Evolutionary conservation across 2,888 invertebrate species (phyloP).

Genomic region (Nymphalis urticae): DNA sequence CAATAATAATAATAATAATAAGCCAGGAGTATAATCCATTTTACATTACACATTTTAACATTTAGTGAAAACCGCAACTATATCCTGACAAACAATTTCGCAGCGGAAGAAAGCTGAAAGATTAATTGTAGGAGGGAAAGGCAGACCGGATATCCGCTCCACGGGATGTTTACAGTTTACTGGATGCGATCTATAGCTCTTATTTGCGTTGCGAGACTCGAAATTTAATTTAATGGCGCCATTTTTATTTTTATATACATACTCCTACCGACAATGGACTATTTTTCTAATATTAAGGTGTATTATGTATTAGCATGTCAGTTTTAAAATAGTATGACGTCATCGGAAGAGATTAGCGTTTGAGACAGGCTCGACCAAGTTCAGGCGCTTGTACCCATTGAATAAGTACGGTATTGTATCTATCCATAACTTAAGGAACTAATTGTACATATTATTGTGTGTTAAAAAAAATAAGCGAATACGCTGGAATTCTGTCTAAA

Average conservation of each 20-base stretch:
- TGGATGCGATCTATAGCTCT: conserved; percentile 34
- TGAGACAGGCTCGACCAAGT: too few relatives aligned
- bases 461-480: too few relatives aligned
- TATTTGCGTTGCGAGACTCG: conserved; percentile 30
- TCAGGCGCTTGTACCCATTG: too few relatives aligned
- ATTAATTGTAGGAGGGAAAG: conserved; percentile 64
- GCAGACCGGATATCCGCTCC: conserved; percentile 59
- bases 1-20: neutral
- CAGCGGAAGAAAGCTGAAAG: conserved; percentile 56
- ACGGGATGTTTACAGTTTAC: conserved; percentile 37
- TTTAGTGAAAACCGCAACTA: conserved; percentile 34
- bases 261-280: too few relatives aligned
- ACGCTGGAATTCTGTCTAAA: neutral
- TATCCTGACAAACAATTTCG: conserved; percentile 43
- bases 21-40: neutral
- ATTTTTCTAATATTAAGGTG: too few relatives aligned
- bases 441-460: too few relatives aligned
- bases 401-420: too few relatives aligned
- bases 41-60: too few relatives aligned
- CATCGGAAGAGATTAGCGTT: too few relatives aligned
- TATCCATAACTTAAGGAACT: too few relatives aligned
- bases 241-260: conserved; percentile 1
- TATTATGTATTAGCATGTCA: too few relatives aligned
- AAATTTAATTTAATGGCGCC: conserved; percentile 1
- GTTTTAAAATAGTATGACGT: too few relatives aligned